Conservation (phyloP, 2,888 invertebrate genomes). For the Girardia tigrina region DNA sequence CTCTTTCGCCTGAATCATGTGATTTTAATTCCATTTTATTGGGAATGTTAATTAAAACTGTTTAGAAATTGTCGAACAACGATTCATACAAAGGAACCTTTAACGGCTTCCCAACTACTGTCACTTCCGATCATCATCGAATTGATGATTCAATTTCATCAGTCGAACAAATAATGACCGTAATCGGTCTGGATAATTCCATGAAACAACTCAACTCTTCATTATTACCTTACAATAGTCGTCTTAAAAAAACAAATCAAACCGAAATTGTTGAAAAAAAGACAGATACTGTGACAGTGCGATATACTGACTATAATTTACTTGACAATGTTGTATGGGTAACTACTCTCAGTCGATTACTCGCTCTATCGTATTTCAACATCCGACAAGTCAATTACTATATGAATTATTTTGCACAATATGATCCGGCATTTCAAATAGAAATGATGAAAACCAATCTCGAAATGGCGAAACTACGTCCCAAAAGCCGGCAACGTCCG, state of each 20-base stretch:
- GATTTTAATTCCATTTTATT: too few species aligned
- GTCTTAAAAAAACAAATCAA: not conserved
- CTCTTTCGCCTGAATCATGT: too few species aligned
- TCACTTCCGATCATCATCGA: not conserved
- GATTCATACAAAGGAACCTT: not conserved
- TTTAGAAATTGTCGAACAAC: not conserved
- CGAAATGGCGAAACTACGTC: too few species aligned
- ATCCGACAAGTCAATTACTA: too few species aligned
- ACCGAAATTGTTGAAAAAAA: not conserved
- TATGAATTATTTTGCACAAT: too few species aligned
- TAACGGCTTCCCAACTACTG: not conserved
- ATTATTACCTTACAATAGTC: not conserved
- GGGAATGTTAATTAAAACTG: not conserved
- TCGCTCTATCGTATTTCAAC: not conserved
- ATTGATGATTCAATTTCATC: not conserved
- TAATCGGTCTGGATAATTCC: not conserved
- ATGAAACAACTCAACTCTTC: not conserved
- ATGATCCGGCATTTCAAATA: too few species aligned
- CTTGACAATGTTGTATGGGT: not conserved
- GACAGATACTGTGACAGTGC: not conserved
- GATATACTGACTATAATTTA: not conserved
- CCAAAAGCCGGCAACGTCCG: too few species aligned
- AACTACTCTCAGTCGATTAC: not conserved
- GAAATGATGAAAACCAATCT: too few species aligned
- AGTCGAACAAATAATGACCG: not conserved